Evolutionary conservation across 2,113 vertebrate species (phyloP).

Genomic region (Genyomyrus donnyi): DNA sequence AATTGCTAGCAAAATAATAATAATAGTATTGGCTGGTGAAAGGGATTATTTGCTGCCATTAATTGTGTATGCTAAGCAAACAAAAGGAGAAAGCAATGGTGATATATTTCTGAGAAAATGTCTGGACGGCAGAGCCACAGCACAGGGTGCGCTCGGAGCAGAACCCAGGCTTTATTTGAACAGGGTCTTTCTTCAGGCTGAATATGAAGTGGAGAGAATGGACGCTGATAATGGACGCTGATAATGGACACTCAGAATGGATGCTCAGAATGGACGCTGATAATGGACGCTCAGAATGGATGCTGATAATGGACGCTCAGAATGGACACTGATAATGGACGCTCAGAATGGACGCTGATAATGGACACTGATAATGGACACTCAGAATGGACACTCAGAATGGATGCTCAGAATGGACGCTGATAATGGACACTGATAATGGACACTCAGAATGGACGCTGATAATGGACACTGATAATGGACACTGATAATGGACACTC

Average conservation of each 20-base stretch:
- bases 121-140: neutral
- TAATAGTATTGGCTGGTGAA: neutral
- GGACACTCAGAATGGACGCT: neutral
- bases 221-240: too few species aligned
- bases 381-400: too few species aligned
- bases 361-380: neutral
- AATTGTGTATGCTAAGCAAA: neutral
- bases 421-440: neutral
- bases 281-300: too few species aligned
- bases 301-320: accelerated
- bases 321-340: too few species aligned
- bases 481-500: too few species aligned
- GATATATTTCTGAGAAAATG: neutral
- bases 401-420: too few species aligned
- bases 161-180: neutral
- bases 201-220: neutral
- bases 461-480: too few species aligned
- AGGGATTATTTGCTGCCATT: neutral
- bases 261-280: too few species aligned
- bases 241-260: too few species aligned
- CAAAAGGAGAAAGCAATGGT: neutral
- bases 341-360: too few species aligned
- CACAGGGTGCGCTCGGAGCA: neutral
- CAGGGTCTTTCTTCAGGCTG: neutral
- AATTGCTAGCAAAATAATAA: constrained; percentile 1